Conservation (phyloP, 2,888 invertebrate species). For the Proisotoma minuta region DNA sequence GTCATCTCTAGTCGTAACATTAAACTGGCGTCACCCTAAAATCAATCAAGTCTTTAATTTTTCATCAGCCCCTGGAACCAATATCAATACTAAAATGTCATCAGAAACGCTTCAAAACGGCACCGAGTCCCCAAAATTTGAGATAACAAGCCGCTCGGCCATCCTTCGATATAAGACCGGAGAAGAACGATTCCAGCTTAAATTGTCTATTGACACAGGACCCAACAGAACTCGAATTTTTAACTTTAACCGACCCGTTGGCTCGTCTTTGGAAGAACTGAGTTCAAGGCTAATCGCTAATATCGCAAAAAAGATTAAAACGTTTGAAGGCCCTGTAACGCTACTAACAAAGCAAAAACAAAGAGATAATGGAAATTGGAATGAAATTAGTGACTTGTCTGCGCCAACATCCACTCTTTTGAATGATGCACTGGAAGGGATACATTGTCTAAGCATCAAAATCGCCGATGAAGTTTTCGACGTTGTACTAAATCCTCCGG, state of each 20-base stretch:
- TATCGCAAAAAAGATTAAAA: constrained; percentile 40
- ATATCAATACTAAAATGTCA: no score
- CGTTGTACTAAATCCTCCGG: constrained; percentile 43
- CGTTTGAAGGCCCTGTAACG: constrained; percentile 24
- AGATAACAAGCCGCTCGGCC: constrained; percentile 49
- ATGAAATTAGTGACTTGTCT: not conserved
- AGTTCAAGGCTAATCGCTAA: constrained; percentile 35
- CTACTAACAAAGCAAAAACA: constrained; percentile 10
- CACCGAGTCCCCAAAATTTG: not conserved
- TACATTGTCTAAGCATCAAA: constrained; percentile 19
- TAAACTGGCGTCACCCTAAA: no score
- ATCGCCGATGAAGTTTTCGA: constrained; percentile 28
- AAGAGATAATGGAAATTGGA: not conserved
- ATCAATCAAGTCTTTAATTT: no score
- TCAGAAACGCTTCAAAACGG: no score
- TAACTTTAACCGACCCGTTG: constrained; percentile 49
- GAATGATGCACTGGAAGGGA: not conserved
- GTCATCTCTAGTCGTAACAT: no score
- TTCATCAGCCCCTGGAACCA: no score
- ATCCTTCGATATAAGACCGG: constrained; percentile 57
- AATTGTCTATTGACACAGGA: constrained; percentile 56
- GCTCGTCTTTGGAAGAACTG: constrained; percentile 28
- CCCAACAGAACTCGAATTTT: constrained; percentile 51
- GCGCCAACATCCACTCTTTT: not conserved
- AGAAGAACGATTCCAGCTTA: constrained; percentile 57